phyloP scores from a whole-genome alignment of 2,888 invertebrate species.

The Exephanes ischioxanthus region DNA sequence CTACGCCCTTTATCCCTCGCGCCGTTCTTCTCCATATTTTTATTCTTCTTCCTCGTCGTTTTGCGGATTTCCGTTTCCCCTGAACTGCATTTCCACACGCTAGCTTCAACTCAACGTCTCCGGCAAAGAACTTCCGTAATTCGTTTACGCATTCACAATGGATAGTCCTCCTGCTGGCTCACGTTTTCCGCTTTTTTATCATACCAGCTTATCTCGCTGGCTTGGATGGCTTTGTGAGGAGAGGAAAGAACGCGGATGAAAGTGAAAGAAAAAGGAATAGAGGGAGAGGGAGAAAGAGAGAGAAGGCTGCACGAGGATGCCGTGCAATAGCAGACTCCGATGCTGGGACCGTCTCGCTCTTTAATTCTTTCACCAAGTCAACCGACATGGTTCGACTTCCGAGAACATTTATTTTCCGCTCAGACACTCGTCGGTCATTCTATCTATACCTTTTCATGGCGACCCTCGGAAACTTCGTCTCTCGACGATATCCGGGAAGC shows the following conservation, averaged over 20 bases:
- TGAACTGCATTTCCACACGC: conserved; percentile 42
- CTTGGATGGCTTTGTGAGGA: conserved; percentile 56
- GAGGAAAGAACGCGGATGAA: conserved; percentile 11
- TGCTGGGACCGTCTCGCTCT: neutral
- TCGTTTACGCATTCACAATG: conserved; percentile 80
- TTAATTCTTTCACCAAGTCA: conserved; percentile 18
- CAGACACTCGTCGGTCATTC: neutral
- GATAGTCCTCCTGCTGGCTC: conserved; percentile 67
- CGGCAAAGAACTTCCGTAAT: conserved; percentile 78
- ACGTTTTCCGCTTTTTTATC: conserved; percentile 52
- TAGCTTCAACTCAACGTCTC: conserved; percentile 65
- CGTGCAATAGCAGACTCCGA: neutral
- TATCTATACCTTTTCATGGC: neutral
- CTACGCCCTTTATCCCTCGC: conserved; percentile 27
- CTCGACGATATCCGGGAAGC: neutral
- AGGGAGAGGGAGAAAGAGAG: conserved; percentile 23
- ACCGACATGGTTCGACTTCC: conserved; percentile 14
- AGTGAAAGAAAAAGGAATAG: conserved; percentile 23
- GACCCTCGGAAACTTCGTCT: neutral
- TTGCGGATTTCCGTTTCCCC: conserved; percentile 24
- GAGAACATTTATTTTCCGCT: conserved; percentile 36
- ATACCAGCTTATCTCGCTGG: conserved; percentile 46
- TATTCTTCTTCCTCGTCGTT: conserved; percentile 63
- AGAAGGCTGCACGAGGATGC: conserved; percentile 15
- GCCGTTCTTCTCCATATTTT: conserved; percentile 59